Conservation (phyloP, 2,113 vertebrate genomes). For the Ammospiza caudacuta region DNA sequence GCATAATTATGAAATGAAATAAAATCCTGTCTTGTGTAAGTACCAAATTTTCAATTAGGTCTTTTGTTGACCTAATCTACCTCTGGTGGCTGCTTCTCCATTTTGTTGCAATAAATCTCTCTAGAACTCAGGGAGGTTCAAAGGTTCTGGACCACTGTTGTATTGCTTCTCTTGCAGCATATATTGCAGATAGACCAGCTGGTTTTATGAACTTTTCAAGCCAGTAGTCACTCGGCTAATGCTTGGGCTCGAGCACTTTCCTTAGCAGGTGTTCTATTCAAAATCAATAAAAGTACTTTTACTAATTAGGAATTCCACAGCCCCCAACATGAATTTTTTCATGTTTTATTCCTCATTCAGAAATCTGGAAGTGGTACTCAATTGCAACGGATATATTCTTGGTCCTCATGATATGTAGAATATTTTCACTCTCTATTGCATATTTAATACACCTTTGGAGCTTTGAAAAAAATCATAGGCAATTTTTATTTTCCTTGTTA, state of each 20-base stretch:
- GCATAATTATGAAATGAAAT: not conserved
- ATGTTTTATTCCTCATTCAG: not conserved
- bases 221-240: not conserved
- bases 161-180: not conserved
- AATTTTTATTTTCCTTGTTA: constrained; percentile 25
- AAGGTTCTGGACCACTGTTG: not conserved
- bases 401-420: not conserved
- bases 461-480: not conserved
- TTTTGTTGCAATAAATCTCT: not conserved
- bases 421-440: not conserved
- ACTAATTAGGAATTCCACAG: not conserved
- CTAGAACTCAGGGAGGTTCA: not conserved
- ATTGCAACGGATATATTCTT: not conserved
- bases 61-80: not conserved
- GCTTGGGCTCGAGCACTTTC: fast-evolving
- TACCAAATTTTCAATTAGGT: not conserved
- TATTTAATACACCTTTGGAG: not conserved
- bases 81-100: not conserved
- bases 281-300: not conserved
- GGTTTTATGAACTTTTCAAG: not conserved
- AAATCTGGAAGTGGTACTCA: not conserved
- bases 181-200: not conserved
- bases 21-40: not conserved
- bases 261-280: not conserved
- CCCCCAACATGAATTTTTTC: fast-evolving